A percentile compares a stretch with the other conserved stretches of the same genome.
Conservation (phyloP, 2,113 vertebrate species). For the Seriola rivoliana region DNA sequence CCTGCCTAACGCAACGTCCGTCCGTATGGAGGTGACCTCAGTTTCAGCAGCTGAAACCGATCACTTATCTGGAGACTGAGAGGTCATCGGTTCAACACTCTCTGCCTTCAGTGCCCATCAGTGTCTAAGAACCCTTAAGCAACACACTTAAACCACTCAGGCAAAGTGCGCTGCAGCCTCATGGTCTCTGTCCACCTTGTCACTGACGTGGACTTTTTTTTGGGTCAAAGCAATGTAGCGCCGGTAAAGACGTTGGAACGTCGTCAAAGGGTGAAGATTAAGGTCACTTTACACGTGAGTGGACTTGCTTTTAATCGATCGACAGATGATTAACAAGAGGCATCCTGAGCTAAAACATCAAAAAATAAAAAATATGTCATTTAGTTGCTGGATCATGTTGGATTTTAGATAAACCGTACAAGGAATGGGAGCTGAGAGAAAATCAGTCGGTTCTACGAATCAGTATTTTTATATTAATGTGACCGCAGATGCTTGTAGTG, state of each 20-base stretch:
- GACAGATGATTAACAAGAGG: background rate
- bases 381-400: background rate
- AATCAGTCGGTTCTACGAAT: background rate
- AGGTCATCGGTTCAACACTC: conserved; percentile 31
- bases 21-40: background rate
- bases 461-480: too few species aligned
- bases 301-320: background rate
- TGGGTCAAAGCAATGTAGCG: conserved; percentile 11
- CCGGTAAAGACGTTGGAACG: background rate
- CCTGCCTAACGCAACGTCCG: background rate
- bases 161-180: conserved; percentile 1
- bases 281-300: background rate
- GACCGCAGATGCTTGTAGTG: too few species aligned
- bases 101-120: conserved; percentile 17
- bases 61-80: conserved; percentile 22
- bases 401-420: background rate
- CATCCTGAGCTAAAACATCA: too few species aligned
- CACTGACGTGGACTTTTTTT: background rate
- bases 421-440: background rate
- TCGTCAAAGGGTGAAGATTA: background rate
- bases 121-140: conserved; percentile 2
- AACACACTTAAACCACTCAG: conserved; percentile 13
- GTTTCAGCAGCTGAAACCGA: background rate
- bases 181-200: conserved; percentile 25
- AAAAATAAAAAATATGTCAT: background rate